A percentile compares a stretch with the other conserved stretches of the same genome.
Conservation (phyloP, 2,797 vertebrate genomes). For the Acanthurus tractus region DNA sequence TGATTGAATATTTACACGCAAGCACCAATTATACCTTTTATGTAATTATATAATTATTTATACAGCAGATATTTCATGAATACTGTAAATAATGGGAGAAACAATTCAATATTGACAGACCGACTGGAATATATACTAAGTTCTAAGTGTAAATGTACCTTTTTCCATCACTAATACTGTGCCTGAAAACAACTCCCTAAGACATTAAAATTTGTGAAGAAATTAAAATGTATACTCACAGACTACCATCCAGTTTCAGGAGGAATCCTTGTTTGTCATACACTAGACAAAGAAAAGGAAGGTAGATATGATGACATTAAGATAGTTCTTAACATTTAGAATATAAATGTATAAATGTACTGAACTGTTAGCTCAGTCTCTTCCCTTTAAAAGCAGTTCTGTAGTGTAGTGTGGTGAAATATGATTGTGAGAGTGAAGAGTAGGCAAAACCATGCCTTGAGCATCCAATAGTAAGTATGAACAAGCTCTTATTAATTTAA, state of each 20-base stretch:
- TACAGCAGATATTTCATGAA: background rate
- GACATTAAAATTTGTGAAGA: background rate
- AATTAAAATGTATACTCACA: constrained; percentile 86
- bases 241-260: constrained; percentile 88
- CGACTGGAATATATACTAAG: too few relatives aligned
- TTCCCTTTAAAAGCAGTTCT: too few relatives aligned
- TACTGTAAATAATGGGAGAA: background rate
- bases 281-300: constrained; percentile 79
- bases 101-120: background rate
- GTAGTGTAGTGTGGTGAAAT: too few relatives aligned
- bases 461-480: too few relatives aligned
- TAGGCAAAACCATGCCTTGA: too few relatives aligned
- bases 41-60: too few relatives aligned
- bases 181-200: background rate
- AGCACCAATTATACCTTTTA: background rate
- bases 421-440: too few relatives aligned
- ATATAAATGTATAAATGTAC: too few relatives aligned
- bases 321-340: background rate
- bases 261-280: constrained; percentile 93
- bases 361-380: too few relatives aligned
- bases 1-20: background rate
- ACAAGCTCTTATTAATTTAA: too few relatives aligned
- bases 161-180: background rate
- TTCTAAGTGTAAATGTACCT: background rate
- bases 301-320: background rate